A percentile compares a stretch with the other conserved stretches of the same genome.
phyloP scores from a whole-genome alignment of 1,140 invertebrate species.

The Protaetia brevitarsis region DNA sequence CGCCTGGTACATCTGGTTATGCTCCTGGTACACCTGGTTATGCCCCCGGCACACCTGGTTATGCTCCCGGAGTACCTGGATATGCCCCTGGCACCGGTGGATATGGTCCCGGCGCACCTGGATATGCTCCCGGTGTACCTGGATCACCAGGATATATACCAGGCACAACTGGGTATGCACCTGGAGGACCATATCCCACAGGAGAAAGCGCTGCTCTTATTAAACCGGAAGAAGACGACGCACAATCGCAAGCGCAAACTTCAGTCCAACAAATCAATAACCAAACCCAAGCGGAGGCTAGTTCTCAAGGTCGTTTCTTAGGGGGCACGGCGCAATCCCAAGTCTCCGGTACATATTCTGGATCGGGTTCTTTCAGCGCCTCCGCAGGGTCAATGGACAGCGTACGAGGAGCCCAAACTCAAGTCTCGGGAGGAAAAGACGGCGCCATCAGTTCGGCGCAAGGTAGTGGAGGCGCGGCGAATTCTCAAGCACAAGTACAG shows the following conservation, averaged over 20 bases:
- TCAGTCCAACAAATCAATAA: slow-evolving; percentile 64
- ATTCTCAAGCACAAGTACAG: slow-evolving; percentile 75
- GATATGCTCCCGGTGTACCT: too few species aligned
- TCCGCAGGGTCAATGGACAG: slow-evolving; percentile 75
- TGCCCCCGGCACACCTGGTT: too few species aligned
- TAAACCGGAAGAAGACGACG: slow-evolving; percentile 51
- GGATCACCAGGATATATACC: too few species aligned
- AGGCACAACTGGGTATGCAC: too few species aligned
- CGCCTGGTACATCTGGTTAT: background rate
- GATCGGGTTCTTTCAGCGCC: slow-evolving; percentile 73
- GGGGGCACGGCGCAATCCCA: slow-evolving; percentile 73
- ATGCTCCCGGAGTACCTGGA: background rate
- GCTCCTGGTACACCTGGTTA: too few species aligned
- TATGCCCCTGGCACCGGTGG: background rate
- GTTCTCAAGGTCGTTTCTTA: slow-evolving; percentile 68
- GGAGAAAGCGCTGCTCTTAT: background rate
- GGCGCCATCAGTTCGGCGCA: slow-evolving; percentile 71
- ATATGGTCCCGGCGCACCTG: background rate
- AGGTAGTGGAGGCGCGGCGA: slow-evolving; percentile 66
- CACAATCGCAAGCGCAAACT: slow-evolving; percentile 73
- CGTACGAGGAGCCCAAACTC: slow-evolving; percentile 67
- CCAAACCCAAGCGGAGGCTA: slow-evolving; percentile 69
- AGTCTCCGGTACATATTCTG: slow-evolving; percentile 73
- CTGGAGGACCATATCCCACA: too few species aligned
- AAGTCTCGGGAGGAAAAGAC: slow-evolving; percentile 70